Evolutionary conservation across 2,113 vertebrate genomes (phyloP).

Genomic region (Pavo muticus): DNA sequence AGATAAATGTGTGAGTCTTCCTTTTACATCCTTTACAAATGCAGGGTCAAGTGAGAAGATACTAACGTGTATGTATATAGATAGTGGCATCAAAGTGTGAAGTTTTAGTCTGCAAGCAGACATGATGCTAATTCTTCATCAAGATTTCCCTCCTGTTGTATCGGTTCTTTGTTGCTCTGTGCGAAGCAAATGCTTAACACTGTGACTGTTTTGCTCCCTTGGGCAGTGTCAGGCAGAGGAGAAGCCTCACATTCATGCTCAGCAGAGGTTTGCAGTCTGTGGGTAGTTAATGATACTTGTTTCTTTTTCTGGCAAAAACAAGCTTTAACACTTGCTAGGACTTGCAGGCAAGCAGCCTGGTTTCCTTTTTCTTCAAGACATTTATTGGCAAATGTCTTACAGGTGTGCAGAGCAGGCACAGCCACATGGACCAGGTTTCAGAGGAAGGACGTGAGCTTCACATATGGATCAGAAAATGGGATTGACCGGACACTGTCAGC

Average conservation of each 20-base stretch:
- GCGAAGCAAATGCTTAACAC: background rate
- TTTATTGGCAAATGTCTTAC: background rate
- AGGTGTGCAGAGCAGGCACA: background rate
- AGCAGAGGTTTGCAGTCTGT: background rate
- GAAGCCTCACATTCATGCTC: background rate
- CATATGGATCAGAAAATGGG: background rate
- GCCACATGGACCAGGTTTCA: background rate
- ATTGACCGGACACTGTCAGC: background rate
- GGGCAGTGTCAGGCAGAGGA: background rate
- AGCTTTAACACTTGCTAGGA: slow-evolving; percentile 35
- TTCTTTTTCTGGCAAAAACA: slow-evolving; percentile 61
- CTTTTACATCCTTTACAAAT: background rate
- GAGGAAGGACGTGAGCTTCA: background rate
- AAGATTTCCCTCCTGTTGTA: background rate
- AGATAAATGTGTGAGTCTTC: background rate
- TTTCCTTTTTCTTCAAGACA: background rate
- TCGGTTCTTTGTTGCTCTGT: background rate
- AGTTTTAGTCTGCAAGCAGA: background rate
- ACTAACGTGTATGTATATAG: background rate
- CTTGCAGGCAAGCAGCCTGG: slow-evolving; percentile 30
- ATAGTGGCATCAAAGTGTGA: background rate
- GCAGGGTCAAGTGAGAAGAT: background rate
- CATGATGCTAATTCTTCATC: background rate
- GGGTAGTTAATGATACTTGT: slow-evolving; percentile 11
- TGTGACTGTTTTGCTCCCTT: background rate